Evolutionary conservation across 2,888 invertebrate genomes (phyloP), one percentile per base, ranked within the genome.

Genomic region (Eupithecia tripunctaria): DNA sequence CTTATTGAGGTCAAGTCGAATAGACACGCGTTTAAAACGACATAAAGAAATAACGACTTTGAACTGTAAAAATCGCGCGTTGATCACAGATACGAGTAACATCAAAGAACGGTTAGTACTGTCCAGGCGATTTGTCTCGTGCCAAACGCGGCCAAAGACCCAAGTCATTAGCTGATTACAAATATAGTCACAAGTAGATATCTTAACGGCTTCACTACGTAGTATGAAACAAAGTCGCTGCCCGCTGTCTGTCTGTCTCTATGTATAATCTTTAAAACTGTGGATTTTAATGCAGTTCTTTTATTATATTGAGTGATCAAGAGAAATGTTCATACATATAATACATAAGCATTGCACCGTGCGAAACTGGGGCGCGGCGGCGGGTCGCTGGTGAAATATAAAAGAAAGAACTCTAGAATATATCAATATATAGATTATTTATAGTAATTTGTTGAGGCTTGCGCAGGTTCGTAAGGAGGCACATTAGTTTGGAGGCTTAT

Each of bases 21-120:
- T 21, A 21, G 8, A 10, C 3, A n/a, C n/a, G 21, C 12, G n/a
- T 25, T 56, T 56, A 25, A 21, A 56, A 56, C 21, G 25, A 56
- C 25, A 56, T 56, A 56, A 25, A 2, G 2, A 56, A 25, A 56
- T 21, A 56, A 56, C 14, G 1, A 32, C 15, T 62, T 62, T 32
- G 15, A 29, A 62, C 62, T 29, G 62, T 32, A 32, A 62, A 62
- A 62, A 18, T 18, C 32, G 62, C 18, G 32, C 29, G 62, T 71
- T 68, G 80, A 81, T 83, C 80, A 79, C 76, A 69, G 68, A 77
- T 70, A 71, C 56, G 21, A 51, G 56, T 66, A 79, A 83, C 81
- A 82, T 86, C 85, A 85, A 86, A 83, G 80, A 78, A 74, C 76
- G 71, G 70, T 72, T 63, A 65, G 76, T 14, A 72, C 75, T 77